Base-by-base conservation (phyloP, 2,113 vertebrate genomes). In the Prunella fulvescens region DNA sequence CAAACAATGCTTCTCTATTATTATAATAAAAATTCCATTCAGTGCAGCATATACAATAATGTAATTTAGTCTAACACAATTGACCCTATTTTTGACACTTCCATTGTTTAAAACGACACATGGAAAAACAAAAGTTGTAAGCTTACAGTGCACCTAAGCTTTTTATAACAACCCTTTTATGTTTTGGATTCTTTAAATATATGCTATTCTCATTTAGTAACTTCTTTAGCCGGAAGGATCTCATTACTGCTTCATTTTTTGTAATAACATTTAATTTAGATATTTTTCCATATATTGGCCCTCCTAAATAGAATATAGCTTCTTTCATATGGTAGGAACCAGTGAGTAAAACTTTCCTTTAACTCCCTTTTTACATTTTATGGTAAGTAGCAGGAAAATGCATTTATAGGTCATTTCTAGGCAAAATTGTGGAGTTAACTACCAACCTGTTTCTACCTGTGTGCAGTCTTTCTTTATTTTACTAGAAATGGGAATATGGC, bases 221-320 rank as follows among this genome's bases (percentile, higher is more conserved):
- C 98, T 98, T 97, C 97, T 98, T 97, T 99, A 99, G 98, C 97
- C 98, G 97, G 97, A 98, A 98, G 97, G 98, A 98, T 98, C 98
- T 98, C 99, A 98, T 99, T 98, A 98, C 96, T 98, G 97, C 98
- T 98, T 99, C 98, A 98, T 98, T 98, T 99, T 99, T 98, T 99
- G 98, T 98, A 98, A 98, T 98, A 98, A 98, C 97, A 95, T 99
- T 99, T 98, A 98, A 98, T 98, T 99, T 99, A 99, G 99, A 97
- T 97, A 98, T 97, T 98, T 97, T 98, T 98, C 96, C 97, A 97
- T 98, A 98, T 99, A 98, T 98, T 98, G 98, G 98, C 98, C 98
- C 98, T 98, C 98, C 98, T 98, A 98, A 99, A 98, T 99, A 98
- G 98, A 97, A 97, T 98, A 98, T 98, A 98, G 98, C 97, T 97